Evolutionary conservation across 2,888 invertebrate species (phyloP), one percentile per base, ranked within the genome.

Genomic region (Panopea generosa): DNA sequence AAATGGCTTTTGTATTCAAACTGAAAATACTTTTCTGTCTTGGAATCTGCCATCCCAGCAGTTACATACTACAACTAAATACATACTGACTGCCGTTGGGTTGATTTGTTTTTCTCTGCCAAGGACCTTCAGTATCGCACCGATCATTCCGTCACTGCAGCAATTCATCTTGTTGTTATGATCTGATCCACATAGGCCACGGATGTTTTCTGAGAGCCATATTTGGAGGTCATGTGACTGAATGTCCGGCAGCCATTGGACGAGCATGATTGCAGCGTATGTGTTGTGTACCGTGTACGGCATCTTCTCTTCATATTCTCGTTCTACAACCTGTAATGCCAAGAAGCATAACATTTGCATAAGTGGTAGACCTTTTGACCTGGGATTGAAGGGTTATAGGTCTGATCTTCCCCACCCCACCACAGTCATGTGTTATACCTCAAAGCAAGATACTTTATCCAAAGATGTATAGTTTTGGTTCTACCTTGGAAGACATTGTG

Each of bases 221-320:
- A 94, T 83, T 75, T 91, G 91, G 16, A 91, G 86, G 68, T 92
- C 91, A 83, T 86, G 87, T 79, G 90, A 90, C 83, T 90, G 88
- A 47, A 92, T 93, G 56, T 93, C 92, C 0, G 94, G 94, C 79
- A 94, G 84, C 94, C 94, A 94, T 76, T 93, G 91, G 52, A 94
- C 90, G 68, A 95, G 85, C 84, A 93, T 92, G 29, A 93, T 85
- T 47, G 94, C 92, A n/a, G 94, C 93, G 82, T 94, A 93, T 0
- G 93, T 92, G 85, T 94, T 91, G 40, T 83, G 84, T n/a, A 92
- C 78, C 2, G 77, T 70, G 57, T 72, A 47, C 85, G 85, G 6
- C 90, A 83, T 91, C 18, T 68, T 61, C 40, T 83, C 85, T 18
- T 79, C 85, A 74, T 83, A 88, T 1, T 73, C 65, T 0, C 79